Evolutionary conservation across 2,888 invertebrate genomes (phyloP), one percentile per base, ranked within the genome.

Genomic region (Thyatira batis): DNA sequence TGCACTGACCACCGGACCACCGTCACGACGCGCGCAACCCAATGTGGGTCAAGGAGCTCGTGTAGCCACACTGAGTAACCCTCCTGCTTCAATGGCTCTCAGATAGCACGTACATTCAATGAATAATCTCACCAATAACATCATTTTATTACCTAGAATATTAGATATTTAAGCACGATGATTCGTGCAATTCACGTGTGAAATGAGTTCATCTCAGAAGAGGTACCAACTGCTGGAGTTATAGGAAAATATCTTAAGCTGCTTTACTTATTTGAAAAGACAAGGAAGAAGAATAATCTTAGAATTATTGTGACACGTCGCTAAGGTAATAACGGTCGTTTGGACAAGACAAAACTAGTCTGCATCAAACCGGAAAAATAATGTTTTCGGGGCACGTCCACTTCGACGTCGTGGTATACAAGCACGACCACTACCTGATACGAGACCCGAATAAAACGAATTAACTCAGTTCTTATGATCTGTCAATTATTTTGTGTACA

Each of bases 1-100:
- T 48, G 17, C 28, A 48, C 73, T 80, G 85, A 81, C 84, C 84
- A 84, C 79, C 80, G 82, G 85, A 81, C 84, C 84, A 84, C 79
- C 80, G 82, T 78, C 82, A 83, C 84, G 81, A 80, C 71, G 74
- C 71, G 64, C 67, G 61, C 69, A 69, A 65, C 60, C 66, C 58
- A 71, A 89, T 85, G 77, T 87, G 67, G 87, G 90, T 88, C 90
- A 90, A 89, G 89, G 89, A 84, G 83, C 76, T 78, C 82, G 71
- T 76, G 78, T 78, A 71, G 72, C 74, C 71, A 69, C 67, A 65
- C 76, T 82, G 83, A 80, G 81, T 82, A 83, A 84, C 70, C 74
- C 33, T 67, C 69, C 69, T 68, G 68, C 69, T 76, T 80, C 75
- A 80, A 82, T 81, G 76, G 74, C 70, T 67, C 59, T 63, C 69